phyloP scores from a whole-genome alignment of 2,113 vertebrate genomes.

The Xyrauchen texanus region DNA sequence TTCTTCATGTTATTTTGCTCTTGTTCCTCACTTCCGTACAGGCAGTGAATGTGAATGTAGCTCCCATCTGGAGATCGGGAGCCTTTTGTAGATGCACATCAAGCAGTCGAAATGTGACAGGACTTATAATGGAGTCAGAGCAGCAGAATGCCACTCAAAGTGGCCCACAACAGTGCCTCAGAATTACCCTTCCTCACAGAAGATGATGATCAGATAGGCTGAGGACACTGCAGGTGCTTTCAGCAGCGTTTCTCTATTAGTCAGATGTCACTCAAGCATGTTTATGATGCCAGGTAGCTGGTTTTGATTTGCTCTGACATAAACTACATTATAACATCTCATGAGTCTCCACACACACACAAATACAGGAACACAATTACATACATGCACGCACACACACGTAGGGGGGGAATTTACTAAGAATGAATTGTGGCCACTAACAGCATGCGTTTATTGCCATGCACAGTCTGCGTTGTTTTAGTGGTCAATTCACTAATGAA shows the following conservation, averaged over 20 bases:
- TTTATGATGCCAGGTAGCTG: constrained; percentile 20
- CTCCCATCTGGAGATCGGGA: constrained; percentile 11
- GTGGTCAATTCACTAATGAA: too few species aligned
- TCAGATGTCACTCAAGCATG: constrained; percentile 37
- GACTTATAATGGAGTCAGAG: constrained; percentile 28
- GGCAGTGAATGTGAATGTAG: constrained; percentile 27
- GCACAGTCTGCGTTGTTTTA: too few species aligned
- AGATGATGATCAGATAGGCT: constrained; percentile 22
- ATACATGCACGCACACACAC: neutral
- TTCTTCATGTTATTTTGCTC: constrained; percentile 9
- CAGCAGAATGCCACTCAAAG: constrained; percentile 7
- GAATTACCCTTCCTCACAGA: constrained; percentile 22
- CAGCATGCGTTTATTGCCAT: too few species aligned
- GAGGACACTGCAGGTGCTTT: constrained; percentile 3
- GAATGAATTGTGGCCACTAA: too few species aligned
- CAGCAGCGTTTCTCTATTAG: constrained; percentile 11
- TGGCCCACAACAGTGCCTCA: constrained; percentile 10
- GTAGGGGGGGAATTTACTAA: too few species aligned
- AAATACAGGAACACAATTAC: constrained; percentile 10
- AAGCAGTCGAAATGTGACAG: constrained; percentile 39
- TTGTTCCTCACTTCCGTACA: constrained; percentile 1
- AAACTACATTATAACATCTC: constrained; percentile 12
- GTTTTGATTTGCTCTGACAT: constrained; percentile 39
- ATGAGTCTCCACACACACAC: neutral
- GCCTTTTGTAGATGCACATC: constrained; percentile 40